Conservation (phyloP, 2,888 invertebrate genomes). For the Fissipunctia ypsillon region DNA sequence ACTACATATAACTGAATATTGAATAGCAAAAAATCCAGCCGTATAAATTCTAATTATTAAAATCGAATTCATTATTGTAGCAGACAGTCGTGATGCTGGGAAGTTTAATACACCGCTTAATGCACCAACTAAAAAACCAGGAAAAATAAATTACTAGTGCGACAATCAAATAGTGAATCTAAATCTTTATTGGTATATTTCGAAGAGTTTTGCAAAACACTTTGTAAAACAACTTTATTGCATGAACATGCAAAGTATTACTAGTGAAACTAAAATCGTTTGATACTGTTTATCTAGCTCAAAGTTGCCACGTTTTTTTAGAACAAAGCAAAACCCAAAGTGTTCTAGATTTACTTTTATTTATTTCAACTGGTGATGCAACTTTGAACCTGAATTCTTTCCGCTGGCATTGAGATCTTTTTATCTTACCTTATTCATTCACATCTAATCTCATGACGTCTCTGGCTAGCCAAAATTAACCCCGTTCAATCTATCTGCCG, state of each 20-base stretch:
- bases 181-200: neutral
- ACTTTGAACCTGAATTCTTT: conserved; percentile 26
- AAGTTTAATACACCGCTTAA: neutral
- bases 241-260: neutral
- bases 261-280: neutral
- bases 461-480: conserved; percentile 6
- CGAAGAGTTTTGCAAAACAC: neutral
- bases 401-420: conserved; percentile 40
- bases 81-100: neutral
- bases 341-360: conserved; percentile 43
- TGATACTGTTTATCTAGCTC: conserved; percentile 9
- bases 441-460: conserved; percentile 40
- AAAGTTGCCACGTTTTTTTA: conserved; percentile 32
- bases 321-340: conserved; percentile 2
- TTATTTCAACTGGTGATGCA: conserved; percentile 55
- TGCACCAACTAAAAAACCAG: neutral
- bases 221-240: neutral
- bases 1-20: too few relatives aligned
- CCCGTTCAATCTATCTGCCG: neutral
- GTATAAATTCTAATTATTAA: neutral
- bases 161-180: neutral
- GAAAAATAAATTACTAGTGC: neutral
- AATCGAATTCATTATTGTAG: neutral
- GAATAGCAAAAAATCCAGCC: too few relatives aligned
- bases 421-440: conserved; percentile 51